Evolutionary conservation across 92 coral and sea anemone species (phyloP).

Genomic region (Desmophyllum pertusum): DNA sequence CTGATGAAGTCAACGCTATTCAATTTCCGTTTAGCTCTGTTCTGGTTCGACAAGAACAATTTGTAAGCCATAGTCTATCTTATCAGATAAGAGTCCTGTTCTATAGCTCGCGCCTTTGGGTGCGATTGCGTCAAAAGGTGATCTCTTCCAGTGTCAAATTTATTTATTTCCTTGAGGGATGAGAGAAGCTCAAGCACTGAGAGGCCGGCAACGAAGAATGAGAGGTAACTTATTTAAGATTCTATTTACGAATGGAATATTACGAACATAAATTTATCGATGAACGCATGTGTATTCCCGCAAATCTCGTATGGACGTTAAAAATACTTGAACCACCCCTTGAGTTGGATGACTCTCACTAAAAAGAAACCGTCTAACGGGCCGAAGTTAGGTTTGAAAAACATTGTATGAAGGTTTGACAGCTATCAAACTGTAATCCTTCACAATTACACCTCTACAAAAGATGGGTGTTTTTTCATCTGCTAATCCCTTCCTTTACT

Average conservation of each 20-base stretch:
- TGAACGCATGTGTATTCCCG: background rate
- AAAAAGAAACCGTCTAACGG: background rate
- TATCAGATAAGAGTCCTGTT: constrained; percentile 3
- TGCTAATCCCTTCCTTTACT: constrained; percentile 18
- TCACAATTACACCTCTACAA: constrained; percentile 42
- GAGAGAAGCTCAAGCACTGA: background rate
- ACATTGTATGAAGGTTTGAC: constrained; percentile 29
- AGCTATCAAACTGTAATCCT: constrained; percentile 31
- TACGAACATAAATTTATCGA: background rate
- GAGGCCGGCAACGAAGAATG: background rate
- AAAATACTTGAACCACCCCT: background rate
- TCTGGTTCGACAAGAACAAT: constrained; percentile 8
- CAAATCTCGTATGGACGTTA: background rate
- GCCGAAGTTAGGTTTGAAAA: background rate
- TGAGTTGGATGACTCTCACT: background rate
- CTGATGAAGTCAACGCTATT: constrained; percentile 21
- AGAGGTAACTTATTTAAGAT: background rate
- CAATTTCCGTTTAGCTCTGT: constrained; percentile 5
- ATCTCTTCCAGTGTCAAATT: background rate
- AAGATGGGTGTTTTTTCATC: constrained; percentile 26
- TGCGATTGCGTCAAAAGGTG: background rate
- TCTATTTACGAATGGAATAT: background rate
- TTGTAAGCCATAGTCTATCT: constrained; percentile 1
- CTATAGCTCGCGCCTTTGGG: background rate
- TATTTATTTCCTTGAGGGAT: background rate